Evolutionary conservation across 2,797 vertebrate genomes (phyloP), one percentile per base, ranked within the genome.

Genomic region (Sebastes glaucus): DNA sequence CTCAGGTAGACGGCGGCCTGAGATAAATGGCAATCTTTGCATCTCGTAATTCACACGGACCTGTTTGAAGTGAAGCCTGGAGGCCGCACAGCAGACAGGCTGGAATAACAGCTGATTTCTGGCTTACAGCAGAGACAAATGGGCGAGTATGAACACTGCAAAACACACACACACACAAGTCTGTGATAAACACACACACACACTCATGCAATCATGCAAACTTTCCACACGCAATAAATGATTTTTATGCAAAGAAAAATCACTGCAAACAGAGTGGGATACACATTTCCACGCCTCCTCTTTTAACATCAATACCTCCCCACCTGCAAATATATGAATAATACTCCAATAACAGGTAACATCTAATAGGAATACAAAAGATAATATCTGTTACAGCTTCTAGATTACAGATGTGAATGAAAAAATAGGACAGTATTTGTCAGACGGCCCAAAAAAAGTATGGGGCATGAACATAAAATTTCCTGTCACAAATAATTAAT

Each of bases 11-110:
- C 27, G 20, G 61, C 32, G 4, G 11, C 6, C 0, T 0, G 18
- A 84, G 89, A 91, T 71, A 71, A 88, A 92, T 32, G 77, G 75
- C 62, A 22, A 81, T 83, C 78, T 88, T 80, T 80, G 74, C 81
- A 82, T 77, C 67, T 60, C 62, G 74, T 85, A 78, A 87, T 87
- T 89, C 83, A 88, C 71, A 66, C 46, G 32, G 52, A 79, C 63
- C 66, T n/a, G 7, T 75, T 82, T 72, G 60, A 84, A 80, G 85
- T 89, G 85, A 84, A 86, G 82, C 75, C 80, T 67, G 81, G 67
- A 89, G 85, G 77, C 80, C 74, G 8, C 38, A 20, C 73, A 85
- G 74, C 70, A 78, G 32, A 84, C 61, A 35, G 69, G 56, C 56
- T 32, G 52, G 73, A 83, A 74, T 77, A 81, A 69, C 20, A 28